Evolutionary conservation across 2,113 vertebrate genomes (phyloP), one percentile per base, ranked within the genome.

Genomic region (Muscicapa adusta): DNA sequence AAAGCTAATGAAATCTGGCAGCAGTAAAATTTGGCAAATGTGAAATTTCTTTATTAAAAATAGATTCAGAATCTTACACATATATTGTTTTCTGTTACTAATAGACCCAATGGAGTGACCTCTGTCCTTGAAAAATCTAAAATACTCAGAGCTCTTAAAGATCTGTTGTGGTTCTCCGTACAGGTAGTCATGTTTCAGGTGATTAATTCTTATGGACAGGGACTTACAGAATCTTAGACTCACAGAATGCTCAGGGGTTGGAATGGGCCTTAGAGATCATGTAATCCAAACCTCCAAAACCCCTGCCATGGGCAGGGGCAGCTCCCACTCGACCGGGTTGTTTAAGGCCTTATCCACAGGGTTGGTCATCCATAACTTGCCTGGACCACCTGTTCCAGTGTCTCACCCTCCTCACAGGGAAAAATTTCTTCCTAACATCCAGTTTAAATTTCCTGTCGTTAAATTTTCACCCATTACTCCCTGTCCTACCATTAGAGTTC

Each of bases 241-340:
- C 8, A 4, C 8, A 10, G 50, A 24, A 24, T 4, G 10, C 19
- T 40, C 42, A 57, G 42, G 42, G 10, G 9, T 40, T 65, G n/a
- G 25, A 85, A 65, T 19, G 50, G 9, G 26, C 50, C 15, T 10
- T 65, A 40, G 51, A 48, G 19, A 42, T 57, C 8, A 25, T 9
- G 16, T 12, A 56, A 12, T 57, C 8, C 0, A 1, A 40, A 19
- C 18, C 15, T 56, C 12, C n/a, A n/a, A n/a, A n/a, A n/a, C n/a
- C 8, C 23, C 14, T 56, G 40, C 14, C 14, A 10, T 38, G 28
- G 17, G 6, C 40, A 29, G 23, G n/a, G 42, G 6, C 23, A 28
- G 6, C 6, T 63, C 6, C 19, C 24, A 10, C 18, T n/a, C 18
- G 40, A 29, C 4, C 29, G 29, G 29, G 24, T 10, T 40, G 29